A percentile compares a stretch with the other conserved stretches of the same genome.
Conservation (phyloP, 2,888 invertebrate genomes). For the Pseudococcus longispinus region DNA sequence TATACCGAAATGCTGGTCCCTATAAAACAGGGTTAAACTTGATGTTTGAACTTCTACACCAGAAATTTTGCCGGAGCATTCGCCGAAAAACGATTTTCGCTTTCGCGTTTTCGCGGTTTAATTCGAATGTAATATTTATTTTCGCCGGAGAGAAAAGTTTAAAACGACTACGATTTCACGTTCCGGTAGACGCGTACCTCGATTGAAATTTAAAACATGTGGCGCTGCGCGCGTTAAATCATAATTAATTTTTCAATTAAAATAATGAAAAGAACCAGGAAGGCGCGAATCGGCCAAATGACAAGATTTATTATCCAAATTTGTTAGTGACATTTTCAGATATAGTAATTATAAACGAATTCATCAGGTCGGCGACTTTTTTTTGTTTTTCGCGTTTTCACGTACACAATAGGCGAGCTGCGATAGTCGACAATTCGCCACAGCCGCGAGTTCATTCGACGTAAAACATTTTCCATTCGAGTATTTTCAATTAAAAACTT, state of each 20-base stretch:
- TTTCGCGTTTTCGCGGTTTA: not conserved
- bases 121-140: conserved; percentile 5
- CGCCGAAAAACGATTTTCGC: not conserved
- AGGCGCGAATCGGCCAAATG: not conserved
- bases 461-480: not conserved
- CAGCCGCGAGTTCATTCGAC: not conserved
- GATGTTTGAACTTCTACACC: not conserved
- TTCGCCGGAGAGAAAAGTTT: not conserved
- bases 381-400: not conserved
- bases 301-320: conserved; percentile 45
- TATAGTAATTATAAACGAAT: conserved; percentile 30
- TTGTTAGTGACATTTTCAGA: conserved; percentile 23
- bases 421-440: not conserved
- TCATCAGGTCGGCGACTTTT: not conserved
- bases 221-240: not conserved
- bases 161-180: conserved; percentile 1
- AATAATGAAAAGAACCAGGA: conserved; percentile 7
- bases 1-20: not conserved
- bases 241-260: conserved; percentile 38
- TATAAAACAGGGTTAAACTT: not conserved
- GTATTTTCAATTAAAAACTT: conserved; percentile 43
- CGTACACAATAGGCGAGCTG: not conserved
- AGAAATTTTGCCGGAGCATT: not conserved
- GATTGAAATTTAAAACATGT: conserved; percentile 8
- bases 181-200: not conserved